Evolutionary conservation across 53 echinoderm and acorn worm genomes (phyloP).

Genomic region (Holothuria leucospilota): DNA sequence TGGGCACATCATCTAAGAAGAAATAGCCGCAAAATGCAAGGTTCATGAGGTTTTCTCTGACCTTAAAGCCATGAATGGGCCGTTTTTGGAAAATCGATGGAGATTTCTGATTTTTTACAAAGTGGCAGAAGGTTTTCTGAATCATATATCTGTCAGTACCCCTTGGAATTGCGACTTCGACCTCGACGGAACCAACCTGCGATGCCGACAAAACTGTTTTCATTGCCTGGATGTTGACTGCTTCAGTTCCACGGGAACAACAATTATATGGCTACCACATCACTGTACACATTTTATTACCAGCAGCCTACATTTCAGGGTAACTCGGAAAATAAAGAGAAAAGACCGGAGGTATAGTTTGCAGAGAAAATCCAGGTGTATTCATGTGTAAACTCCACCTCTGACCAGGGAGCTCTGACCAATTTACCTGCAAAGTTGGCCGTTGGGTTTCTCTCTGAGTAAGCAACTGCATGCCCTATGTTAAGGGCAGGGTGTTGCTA

Average conservation of each 20-base stretch:
- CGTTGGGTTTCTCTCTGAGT: too few species aligned
- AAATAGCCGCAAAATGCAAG: slow-evolving; percentile 16
- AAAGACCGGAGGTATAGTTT: too few species aligned
- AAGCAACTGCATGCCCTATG: too few species aligned
- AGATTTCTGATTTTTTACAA: background rate
- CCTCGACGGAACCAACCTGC: background rate
- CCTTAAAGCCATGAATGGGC: background rate
- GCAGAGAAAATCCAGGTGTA: too few species aligned
- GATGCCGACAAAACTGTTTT: slow-evolving; percentile 20
- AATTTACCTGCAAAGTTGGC: too few species aligned
- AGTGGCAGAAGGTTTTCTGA: background rate
- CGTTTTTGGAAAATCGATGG: background rate
- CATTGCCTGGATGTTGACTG: slow-evolving; percentile 8
- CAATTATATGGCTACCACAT: too few species aligned
- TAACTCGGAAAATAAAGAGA: too few species aligned
- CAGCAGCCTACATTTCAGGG: too few species aligned
- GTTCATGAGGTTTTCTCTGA: background rate
- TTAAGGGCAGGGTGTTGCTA: too few species aligned
- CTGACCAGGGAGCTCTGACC: too few species aligned
- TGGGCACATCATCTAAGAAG: slow-evolving; percentile 1
- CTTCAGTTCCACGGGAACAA: background rate
- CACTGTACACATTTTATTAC: too few species aligned
- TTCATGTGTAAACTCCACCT: too few species aligned
- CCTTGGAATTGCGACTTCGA: background rate
- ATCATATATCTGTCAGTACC: slow-evolving; percentile 25